Conservation (phyloP, 2,113 vertebrate genomes). For the Muscicapa adusta region DNA sequence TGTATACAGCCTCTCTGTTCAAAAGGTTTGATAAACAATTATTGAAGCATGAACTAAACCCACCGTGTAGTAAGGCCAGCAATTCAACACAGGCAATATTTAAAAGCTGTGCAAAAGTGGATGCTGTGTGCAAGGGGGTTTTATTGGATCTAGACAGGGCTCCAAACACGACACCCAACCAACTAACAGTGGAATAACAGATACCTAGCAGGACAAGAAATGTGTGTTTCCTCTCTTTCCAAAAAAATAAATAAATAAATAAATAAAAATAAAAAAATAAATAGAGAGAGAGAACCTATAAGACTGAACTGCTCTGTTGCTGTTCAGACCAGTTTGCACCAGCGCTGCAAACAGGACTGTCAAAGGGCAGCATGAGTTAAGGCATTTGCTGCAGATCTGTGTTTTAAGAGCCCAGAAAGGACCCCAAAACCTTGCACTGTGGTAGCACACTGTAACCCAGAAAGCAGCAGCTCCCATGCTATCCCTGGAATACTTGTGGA, state of each 20-base stretch:
- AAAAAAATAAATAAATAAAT: too few species aligned
- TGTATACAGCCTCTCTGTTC: neutral
- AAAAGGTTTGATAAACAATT: neutral
- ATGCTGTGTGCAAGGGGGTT: neutral
- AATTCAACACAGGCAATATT: neutral
- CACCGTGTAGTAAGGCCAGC: neutral
- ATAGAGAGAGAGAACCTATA: neutral
- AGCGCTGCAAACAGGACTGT: neutral
- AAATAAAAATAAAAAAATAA: too few species aligned
- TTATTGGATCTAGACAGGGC: neutral
- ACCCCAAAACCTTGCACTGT: neutral
- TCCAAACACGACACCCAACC: neutral
- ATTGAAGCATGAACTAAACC: neutral
- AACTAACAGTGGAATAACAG: neutral
- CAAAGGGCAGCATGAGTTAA: neutral
- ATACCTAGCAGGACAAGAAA: neutral
- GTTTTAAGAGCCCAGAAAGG: neutral
- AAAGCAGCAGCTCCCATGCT: neutral
- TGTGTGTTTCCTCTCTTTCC: rapidly evolving
- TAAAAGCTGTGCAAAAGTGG: neutral
- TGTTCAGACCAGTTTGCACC: neutral
- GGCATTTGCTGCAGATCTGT: neutral
- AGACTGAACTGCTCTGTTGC: neutral
- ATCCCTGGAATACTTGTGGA: neutral
- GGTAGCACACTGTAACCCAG: too few species aligned